phyloP scores from a whole-genome alignment of 92 coral and sea anemone species.

The Porites rus region DNA sequence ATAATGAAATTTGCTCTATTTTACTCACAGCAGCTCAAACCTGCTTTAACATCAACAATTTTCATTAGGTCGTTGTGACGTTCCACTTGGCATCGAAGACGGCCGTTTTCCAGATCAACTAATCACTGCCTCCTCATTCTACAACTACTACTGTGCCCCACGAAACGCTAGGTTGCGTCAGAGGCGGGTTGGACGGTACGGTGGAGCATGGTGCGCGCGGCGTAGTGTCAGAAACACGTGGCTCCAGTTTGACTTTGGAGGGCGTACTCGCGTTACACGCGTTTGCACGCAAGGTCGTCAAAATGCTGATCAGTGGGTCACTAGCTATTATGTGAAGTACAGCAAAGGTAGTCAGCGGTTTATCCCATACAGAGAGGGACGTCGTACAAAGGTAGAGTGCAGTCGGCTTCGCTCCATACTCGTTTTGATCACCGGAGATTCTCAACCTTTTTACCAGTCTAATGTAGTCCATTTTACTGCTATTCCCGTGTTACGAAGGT shows the following conservation, averaged over 20 bases:
- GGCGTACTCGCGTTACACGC: conserved; percentile 52
- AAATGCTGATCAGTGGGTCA: conserved; percentile 70
- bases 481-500: no score
- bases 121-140: conserved; percentile 58
- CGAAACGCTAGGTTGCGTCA: conserved; percentile 66
- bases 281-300: conserved; percentile 79
- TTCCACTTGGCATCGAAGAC: conserved; percentile 79
- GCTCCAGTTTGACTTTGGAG: conserved; percentile 72
- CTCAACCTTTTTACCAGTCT: neutral
- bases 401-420: no score
- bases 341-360: conserved; percentile 64
- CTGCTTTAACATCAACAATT: neutral
- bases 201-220: conserved; percentile 75
- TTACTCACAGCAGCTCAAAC: neutral
- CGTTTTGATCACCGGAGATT: neutral
- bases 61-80: conserved; percentile 53
- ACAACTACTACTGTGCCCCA: conserved; percentile 68
- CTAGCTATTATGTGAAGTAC: conserved; percentile 57
- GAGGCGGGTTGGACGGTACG: conserved; percentile 51
- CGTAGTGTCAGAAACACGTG: conserved; percentile 57
- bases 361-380: conserved; percentile 51
- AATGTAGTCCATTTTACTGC: no score
- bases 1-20: no score
- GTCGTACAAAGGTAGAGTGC: conserved; percentile 48
- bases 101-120: conserved; percentile 70